Conservation (phyloP, 1,140 invertebrate species). For the Mactra quadrangularis region DNA sequence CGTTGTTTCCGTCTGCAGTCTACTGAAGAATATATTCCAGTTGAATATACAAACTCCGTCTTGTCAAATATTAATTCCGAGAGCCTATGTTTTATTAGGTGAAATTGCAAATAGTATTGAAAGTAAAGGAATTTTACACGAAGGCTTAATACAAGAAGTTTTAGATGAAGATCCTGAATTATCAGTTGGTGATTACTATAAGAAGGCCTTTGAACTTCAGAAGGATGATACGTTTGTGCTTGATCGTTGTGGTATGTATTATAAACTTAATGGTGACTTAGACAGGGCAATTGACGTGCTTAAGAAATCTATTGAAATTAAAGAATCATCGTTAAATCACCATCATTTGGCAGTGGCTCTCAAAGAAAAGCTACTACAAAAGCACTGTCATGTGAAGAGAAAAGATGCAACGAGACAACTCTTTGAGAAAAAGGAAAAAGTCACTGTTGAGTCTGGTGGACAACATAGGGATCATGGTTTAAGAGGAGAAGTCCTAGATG, state of each 20-base stretch:
- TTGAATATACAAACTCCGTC: neutral
- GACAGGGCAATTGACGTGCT: neutral
- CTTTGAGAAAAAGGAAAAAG: too few species aligned
- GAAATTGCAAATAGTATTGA: neutral
- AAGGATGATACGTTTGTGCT: neutral
- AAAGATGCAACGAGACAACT: too few species aligned
- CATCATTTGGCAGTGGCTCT: constrained; percentile 12
- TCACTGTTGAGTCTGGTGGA: too few species aligned
- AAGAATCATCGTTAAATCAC: neutral
- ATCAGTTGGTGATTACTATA: neutral
- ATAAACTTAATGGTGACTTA: neutral
- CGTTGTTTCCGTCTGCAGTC: neutral
- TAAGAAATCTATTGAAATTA: neutral
- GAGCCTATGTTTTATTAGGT: constrained; percentile 32
- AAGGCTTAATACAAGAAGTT: constrained; percentile 2
- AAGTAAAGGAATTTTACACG: neutral
- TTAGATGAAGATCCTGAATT: neutral
- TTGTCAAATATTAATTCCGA: constrained; percentile 11
- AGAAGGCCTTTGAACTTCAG: neutral
- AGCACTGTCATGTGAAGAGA: too few species aligned
- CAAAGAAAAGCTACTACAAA: too few species aligned
- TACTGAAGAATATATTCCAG: neutral
- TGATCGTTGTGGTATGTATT: constrained; percentile 11
- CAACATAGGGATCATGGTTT: too few species aligned
- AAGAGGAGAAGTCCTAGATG: too few species aligned